Evolutionary conservation across 2,888 invertebrate species (phyloP).

Genomic region (Parasteatoda lunata): DNA sequence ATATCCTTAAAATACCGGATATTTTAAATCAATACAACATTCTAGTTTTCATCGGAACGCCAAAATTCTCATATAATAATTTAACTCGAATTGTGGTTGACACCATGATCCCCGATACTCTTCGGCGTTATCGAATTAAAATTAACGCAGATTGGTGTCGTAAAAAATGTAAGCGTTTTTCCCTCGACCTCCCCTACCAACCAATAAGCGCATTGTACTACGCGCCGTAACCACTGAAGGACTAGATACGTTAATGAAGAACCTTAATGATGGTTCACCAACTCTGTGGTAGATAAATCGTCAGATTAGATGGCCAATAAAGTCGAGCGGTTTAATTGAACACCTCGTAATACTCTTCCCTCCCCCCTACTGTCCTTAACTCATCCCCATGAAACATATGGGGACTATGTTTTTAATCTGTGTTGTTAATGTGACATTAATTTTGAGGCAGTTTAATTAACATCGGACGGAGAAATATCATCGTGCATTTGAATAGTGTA

Average conservation of each 20-base stretch:
- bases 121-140: constrained; percentile 13
- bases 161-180: constrained; percentile 1
- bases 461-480: constrained; percentile 21
- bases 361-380: constrained; percentile 16
- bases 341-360: constrained; percentile 36
- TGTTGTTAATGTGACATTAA: constrained; percentile 49
- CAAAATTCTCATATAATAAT: too few species aligned
- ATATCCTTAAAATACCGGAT: too few species aligned
- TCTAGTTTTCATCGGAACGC: not conserved
- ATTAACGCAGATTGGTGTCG: constrained; percentile 2
- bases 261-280: constrained; percentile 61
- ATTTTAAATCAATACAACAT: not conserved
- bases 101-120: not conserved
- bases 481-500: constrained; percentile 4
- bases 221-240: constrained; percentile 22
- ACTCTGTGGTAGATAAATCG: constrained; percentile 64
- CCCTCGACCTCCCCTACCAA: not conserved
- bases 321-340: constrained; percentile 56
- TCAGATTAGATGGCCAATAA: constrained; percentile 65
- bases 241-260: constrained; percentile 61
- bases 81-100: not conserved
- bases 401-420: constrained; percentile 42
- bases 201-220: constrained; percentile 49
- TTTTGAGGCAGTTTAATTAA: constrained; percentile 57
- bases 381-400: constrained; percentile 25